phyloP scores from a whole-genome alignment of 2,797 vertebrate species.

The Natrix natrix region DNA sequence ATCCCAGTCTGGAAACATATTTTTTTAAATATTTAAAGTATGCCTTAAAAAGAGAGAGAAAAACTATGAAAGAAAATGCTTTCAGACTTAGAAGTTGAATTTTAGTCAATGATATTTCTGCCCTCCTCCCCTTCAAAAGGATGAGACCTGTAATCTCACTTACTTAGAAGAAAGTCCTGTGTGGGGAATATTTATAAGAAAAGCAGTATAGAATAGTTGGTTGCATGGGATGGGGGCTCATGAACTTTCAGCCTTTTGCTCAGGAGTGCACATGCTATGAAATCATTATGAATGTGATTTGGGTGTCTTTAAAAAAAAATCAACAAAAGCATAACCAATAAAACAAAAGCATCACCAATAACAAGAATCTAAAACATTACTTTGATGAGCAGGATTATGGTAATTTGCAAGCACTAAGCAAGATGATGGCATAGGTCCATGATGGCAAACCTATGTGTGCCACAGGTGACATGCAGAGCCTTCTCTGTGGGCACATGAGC shows the following conservation, averaged over 20 bases:
- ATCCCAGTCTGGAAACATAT: neutral
- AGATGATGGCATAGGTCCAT: neutral
- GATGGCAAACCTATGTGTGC: too few relatives aligned
- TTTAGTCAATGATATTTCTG: neutral
- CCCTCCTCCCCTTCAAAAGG: neutral
- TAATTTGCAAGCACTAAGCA: neutral
- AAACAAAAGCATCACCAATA: neutral
- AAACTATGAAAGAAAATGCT: neutral
- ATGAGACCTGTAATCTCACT: neutral
- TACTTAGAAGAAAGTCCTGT: neutral
- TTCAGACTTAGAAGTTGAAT: neutral
- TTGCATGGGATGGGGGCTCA: neutral
- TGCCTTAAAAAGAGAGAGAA: neutral
- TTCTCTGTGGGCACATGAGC: too few relatives aligned
- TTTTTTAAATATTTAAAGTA: neutral
- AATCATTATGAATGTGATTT: neutral
- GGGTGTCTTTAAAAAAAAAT: neutral
- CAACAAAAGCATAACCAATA: neutral
- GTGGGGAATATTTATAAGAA: neutral
- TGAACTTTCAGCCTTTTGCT: neutral
- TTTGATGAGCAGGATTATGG: neutral
- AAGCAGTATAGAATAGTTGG: neutral
- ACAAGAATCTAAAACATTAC: neutral
- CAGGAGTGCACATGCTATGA: neutral
- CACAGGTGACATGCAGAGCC: too few relatives aligned